Conservation (phyloP, 1,140 invertebrate genomes). For the Bombus pyrosoma region DNA sequence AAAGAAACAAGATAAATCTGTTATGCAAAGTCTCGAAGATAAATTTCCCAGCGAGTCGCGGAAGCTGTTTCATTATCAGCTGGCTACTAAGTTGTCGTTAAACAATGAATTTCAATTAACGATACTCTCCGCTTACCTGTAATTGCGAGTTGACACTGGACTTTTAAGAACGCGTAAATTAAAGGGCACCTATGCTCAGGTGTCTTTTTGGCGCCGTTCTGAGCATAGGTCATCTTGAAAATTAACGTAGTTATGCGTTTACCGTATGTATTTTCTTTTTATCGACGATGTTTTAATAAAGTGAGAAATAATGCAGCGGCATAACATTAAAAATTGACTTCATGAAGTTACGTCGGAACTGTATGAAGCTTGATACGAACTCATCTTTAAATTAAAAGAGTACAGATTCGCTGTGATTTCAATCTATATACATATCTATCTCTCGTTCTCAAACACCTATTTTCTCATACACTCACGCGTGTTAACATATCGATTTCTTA, state of each 20-base stretch:
- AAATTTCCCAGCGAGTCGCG: not conserved
- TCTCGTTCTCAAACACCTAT: no score
- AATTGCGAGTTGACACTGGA: not conserved
- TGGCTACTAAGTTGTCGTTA: slow-evolving; percentile 13
- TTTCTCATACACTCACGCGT: no score
- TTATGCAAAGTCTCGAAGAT: not conserved
- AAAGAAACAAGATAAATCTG: not conserved
- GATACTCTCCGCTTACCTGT: not conserved
- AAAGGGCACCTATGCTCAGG: slow-evolving; percentile 41
- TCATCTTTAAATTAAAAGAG: no score
- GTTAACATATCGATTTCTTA: no score
- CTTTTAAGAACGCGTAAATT: slow-evolving; percentile 22
- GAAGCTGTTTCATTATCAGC: slow-evolving; percentile 8
- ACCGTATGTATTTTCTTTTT: not conserved
- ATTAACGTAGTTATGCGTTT: not conserved
- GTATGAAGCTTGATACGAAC: no score
- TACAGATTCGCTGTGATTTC: no score
- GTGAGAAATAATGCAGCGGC: no score
- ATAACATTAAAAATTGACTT: no score
- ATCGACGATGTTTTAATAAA: no score
- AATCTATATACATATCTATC: no score
- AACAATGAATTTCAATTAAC: slow-evolving; percentile 38
- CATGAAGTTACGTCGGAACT: no score
- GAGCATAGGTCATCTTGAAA: not conserved
- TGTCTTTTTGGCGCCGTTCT: not conserved